phyloP scores from a whole-genome alignment of 2,113 vertebrate genomes.

The Oncorhynchus masou region DNA sequence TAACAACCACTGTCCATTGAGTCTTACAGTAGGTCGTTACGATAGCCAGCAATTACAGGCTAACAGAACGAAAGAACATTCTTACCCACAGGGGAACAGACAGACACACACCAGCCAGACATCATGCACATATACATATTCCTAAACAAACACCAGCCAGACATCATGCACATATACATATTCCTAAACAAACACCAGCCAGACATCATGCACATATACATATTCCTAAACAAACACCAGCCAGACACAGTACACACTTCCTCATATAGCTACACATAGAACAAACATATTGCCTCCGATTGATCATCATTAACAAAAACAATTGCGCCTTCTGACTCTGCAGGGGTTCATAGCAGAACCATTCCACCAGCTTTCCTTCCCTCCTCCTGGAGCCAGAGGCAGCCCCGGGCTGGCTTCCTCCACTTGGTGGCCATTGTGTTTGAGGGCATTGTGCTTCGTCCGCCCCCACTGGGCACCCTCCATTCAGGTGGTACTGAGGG shows the following conservation, averaged over 20 bases:
- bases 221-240: conserved; percentile 51
- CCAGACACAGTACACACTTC: conserved; percentile 56
- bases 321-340: conserved; percentile 73
- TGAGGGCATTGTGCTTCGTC: conserved; percentile 67
- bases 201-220: no score
- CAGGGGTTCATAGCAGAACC: conserved; percentile 76
- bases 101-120: no score
- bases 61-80: not conserved
- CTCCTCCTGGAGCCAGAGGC: conserved; percentile 43
- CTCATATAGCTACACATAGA: conserved; percentile 43
- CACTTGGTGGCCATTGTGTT: conserved; percentile 66
- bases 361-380: not conserved
- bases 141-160: no score
- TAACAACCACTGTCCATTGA: conserved; percentile 65
- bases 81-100: no score
- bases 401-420: conserved; percentile 46
- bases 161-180: no score
- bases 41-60: conserved; percentile 35
- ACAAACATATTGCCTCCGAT: conserved; percentile 70
- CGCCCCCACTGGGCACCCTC: conserved; percentile 71
- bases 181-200: no score
- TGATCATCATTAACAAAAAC: conserved; percentile 69
- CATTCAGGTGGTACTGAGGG: conserved; percentile 72
- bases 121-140: no score
- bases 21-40: conserved; percentile 61